Evolutionary conservation across 2,113 vertebrate species (phyloP), one percentile per base, ranked within the genome.

Genomic region (Blennius ocellaris): DNA sequence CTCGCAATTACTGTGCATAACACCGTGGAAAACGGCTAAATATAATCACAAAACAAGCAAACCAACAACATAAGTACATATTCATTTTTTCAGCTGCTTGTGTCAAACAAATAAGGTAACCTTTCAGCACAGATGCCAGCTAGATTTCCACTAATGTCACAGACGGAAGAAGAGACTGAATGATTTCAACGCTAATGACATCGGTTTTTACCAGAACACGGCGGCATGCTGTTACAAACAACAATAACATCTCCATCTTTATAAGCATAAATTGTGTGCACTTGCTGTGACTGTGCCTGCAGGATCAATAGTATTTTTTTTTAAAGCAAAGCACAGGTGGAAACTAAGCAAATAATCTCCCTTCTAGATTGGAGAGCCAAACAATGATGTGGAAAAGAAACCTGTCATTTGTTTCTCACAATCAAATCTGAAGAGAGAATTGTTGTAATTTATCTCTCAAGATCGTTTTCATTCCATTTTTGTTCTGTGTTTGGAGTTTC

Each of bases 211-310:
- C 3, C 47, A 55, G 60, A 49, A 51, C 8, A 15, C 63, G 59
- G 52, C 39, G 40, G 53, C 2, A 44, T 44, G 2, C n/a, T 0
- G 6, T 53, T 60, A 56, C 47, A 15, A 76, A 38, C 14, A 58
- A 52, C 38, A 55, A 66, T 30, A 71, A 60, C 14, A 11, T 2
- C 51, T 76, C 51, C 61, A 37, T 67, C 55, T 67, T 16, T 47
- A 17, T 37, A 57, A 52, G 66, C 64, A 69, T 56, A 57, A 61
- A 58, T 53, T 55, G 70, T 50, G 37, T 70, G 16, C 56, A 61
- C 65, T 65, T 5, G 5, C 76, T 58, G 56, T 6, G 66, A 51
- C 16, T 60, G 41, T 21, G 3, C 17, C 8, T 12, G 10, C 17
- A 6, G 36, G 3, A 47, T 49, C 30, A 55, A 55, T 11, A 14